Conservation (phyloP, 2,888 invertebrate genomes). For the Harpalus rubripes region DNA sequence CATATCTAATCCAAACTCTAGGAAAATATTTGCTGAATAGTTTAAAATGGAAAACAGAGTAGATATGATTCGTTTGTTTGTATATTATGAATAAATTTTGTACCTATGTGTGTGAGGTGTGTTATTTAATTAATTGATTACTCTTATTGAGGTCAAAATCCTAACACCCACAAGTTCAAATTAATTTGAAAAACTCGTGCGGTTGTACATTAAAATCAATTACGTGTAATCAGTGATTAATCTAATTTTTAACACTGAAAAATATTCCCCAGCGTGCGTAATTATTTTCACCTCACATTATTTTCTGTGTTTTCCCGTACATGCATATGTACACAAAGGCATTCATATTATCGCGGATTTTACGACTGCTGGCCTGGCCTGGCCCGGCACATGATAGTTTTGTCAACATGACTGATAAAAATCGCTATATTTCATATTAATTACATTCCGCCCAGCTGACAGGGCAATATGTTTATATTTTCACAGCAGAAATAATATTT, state of each 20-base stretch:
- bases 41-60: no score
- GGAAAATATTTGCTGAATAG: no score
- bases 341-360: constrained; percentile 2
- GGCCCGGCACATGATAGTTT: constrained; percentile 1
- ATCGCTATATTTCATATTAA: constrained; percentile 30
- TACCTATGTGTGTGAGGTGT: no score
- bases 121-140: neutral
- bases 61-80: no score
- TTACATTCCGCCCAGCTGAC: neutral
- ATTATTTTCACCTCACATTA: constrained; percentile 17
- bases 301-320: neutral
- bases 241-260: constrained; percentile 17
- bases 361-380: neutral
- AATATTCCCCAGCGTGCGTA: neutral
- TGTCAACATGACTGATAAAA: constrained; percentile 12
- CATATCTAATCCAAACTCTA: no score
- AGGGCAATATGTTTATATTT: constrained; percentile 10
- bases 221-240: constrained; percentile 9
- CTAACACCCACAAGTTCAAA: neutral
- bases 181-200: constrained; percentile 21
- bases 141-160: neutral
- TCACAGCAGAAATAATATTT: neutral
- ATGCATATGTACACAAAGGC: neutral
- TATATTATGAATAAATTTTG: no score
- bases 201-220: constrained; percentile 5